Evolutionary conservation across 2,888 invertebrate species (phyloP).

Genomic region (Molorchus minor): DNA sequence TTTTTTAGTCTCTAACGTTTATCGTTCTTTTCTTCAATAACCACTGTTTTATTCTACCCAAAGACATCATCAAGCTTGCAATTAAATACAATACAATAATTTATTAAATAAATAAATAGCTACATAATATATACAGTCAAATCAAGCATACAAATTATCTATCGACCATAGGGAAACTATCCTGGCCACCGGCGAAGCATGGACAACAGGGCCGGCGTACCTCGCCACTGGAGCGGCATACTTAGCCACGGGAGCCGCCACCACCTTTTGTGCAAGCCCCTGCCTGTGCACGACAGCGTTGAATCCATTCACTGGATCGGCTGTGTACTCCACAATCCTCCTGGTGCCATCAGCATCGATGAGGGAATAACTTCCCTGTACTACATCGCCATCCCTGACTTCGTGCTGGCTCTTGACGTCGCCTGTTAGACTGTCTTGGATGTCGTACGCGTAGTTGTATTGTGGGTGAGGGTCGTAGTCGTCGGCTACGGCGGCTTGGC

Average conservation of each 20-base stretch:
- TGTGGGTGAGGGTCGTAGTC: conserved; percentile 63
- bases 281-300: conserved; percentile 68
- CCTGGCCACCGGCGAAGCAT: too few species aligned
- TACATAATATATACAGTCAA: too few species aligned
- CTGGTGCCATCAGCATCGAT: conserved; percentile 70
- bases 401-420: conserved; percentile 71
- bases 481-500: conserved; percentile 46
- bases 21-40: too few species aligned
- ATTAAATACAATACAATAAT: too few species aligned
- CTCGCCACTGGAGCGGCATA: not conserved
- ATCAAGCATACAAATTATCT: too few species aligned
- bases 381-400: conserved; percentile 71
- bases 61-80: too few species aligned
- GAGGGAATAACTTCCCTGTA: conserved; percentile 67
- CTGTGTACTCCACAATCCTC: conserved; percentile 71
- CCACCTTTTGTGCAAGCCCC: conserved; percentile 47
- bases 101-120: too few species aligned
- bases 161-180: too few species aligned
- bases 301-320: conserved; percentile 66
- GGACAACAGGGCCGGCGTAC: not conserved
- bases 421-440: conserved; percentile 67
- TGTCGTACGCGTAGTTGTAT: conserved; percentile 68
- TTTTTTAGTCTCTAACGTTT: too few species aligned
- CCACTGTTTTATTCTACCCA: too few species aligned
- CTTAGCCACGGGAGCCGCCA: not conserved